phyloP scores from a whole-genome alignment of 2,113 vertebrate species.

The Athene cunicularia region DNA sequence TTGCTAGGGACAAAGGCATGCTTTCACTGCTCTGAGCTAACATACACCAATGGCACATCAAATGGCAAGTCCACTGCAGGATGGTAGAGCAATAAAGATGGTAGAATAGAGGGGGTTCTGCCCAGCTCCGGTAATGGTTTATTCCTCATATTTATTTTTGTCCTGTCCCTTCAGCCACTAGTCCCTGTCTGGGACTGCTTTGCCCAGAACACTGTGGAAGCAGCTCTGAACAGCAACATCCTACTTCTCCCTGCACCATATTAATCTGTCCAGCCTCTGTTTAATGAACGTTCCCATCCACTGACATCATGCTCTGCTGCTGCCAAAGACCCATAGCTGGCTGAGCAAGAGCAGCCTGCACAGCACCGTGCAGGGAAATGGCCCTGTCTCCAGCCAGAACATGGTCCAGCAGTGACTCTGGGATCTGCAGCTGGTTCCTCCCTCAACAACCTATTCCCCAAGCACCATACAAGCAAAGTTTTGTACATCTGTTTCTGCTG shows the following conservation, averaged over 20 bases:
- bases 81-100: background rate
- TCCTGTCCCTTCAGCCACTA: background rate
- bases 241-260: background rate
- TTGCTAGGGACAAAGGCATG: background rate
- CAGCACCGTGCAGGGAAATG: background rate
- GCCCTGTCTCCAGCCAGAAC: background rate
- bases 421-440: background rate
- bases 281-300: background rate
- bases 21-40: background rate
- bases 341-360: background rate
- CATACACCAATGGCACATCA: background rate
- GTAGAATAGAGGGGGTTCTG: background rate
- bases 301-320: background rate
- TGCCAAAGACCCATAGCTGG: background rate
- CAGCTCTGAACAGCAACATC: background rate
- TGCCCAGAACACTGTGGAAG: background rate
- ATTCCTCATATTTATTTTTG: background rate
- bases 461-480: background rate
- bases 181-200: background rate
- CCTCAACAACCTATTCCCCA: background rate
- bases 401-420: background rate
- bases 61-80: background rate
- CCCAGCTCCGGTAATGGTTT: background rate
- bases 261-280: background rate
- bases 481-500: conserved; percentile 2